Base-by-base conservation (phyloP, 2,888 invertebrate genomes). In the Euplagia quadripunctaria region DNA sequence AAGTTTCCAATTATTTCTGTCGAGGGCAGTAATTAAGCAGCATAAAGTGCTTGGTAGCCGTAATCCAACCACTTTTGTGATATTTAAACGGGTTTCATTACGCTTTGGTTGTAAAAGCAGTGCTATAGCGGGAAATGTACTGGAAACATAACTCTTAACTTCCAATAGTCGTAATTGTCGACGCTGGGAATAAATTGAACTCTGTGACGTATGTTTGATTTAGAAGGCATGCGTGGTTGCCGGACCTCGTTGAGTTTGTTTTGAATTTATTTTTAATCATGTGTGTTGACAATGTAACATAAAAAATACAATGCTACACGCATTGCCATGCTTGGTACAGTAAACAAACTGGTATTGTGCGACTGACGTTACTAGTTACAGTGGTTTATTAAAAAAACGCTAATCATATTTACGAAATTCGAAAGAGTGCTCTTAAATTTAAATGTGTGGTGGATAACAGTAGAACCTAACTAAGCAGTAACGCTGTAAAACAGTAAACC, bases 81-180 rank as follows among this genome's bases (percentile, higher is more conserved):
- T 94, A 94, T 95, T 95, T 94, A 95, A 95, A 94, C 92, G 94
- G 92, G 93, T 94, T 94, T 94, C 92, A 94, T 94, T 94, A 94
- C 93, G 94, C 88, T 94, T 94, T 89, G 92, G 92, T 92, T 94
- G 92, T 94, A 94, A 94, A 94, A 94, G 92, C 91, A 86, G 81
- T 89, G 92, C 91, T 93, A 93, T 94, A 93, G 93, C 92, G 91
- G 93, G 91, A 93, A 94, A 94, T 95, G 93, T 92, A 92, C 93
- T 94, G 93, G 94, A 94, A 95, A 94, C 92, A 92, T 93, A 91
- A 92, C 93, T 93, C 90, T 93, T 88, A 90, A 91, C 89, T 91
- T 91, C 88, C 88, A 94, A 91, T 94, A 91, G 92, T 92, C 91
- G 92, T 92, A 91, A 94, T 93, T 93, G 92, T 93, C 85, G 90